These are phyloP conservation scores for Desmodus rotundus DNA, from an alignment of 2,113 vertebrate species.

Conservation along the genomic window DNA sequence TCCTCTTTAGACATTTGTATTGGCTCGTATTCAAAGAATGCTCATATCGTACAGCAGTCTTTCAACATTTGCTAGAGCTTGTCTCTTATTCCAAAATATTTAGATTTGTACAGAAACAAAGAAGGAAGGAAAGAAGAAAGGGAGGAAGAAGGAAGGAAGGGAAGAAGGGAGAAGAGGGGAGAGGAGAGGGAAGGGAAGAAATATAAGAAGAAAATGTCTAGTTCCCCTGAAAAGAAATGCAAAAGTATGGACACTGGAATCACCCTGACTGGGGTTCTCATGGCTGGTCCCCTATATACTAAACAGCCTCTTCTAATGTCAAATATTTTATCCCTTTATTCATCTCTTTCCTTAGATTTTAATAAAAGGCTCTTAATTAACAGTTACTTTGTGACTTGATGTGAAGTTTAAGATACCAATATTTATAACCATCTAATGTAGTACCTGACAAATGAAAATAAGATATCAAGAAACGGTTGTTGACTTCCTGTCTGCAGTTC, in stretches of 20 bases:
- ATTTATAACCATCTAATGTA: background rate
- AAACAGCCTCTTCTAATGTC: background rate
- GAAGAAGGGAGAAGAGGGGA: rapidly evolving
- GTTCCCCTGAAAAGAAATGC: background rate
- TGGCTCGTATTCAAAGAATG: background rate
- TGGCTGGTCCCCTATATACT: background rate
- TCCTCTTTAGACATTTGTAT: background rate
- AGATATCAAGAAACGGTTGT: background rate
- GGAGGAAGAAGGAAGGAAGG: rapidly evolving
- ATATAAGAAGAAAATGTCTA: background rate
- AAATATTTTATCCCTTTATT: background rate
- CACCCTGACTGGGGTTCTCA: background rate
- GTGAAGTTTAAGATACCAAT: background rate
- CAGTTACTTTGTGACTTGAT: background rate
- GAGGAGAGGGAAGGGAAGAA: background rate
- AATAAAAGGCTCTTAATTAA: background rate
- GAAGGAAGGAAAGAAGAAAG: too few species aligned
- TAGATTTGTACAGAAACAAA: background rate
- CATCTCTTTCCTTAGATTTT: background rate
- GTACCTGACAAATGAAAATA: background rate
- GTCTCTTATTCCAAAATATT: background rate
- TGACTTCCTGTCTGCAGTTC: background rate
- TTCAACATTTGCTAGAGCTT: background rate
- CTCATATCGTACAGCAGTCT: background rate
- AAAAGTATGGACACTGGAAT: background rate